Conservation (phyloP, 2,888 invertebrate species). For the Platycnemis pennipes region DNA sequence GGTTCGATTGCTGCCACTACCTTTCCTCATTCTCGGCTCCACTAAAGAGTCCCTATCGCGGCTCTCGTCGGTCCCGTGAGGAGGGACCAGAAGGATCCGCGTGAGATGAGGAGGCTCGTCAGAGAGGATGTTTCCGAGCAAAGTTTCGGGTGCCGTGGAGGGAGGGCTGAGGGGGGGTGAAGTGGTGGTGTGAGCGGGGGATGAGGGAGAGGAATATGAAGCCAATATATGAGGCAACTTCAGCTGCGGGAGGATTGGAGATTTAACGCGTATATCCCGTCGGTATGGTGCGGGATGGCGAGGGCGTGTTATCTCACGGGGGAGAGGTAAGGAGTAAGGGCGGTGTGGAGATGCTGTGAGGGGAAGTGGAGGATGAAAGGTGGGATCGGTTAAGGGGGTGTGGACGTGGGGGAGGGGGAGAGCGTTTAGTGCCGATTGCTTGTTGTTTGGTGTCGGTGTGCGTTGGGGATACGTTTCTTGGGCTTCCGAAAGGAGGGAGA, state of each 20-base stretch:
- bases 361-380: not conserved
- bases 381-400: not conserved
- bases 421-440: constrained; percentile 35
- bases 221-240: constrained; percentile 58
- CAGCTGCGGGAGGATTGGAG: not conserved
- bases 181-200: not conserved
- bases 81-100: not conserved
- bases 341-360: not conserved
- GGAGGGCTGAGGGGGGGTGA: not conserved
- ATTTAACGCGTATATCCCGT: constrained; percentile 7
- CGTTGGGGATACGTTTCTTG: constrained; percentile 22
- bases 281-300: not conserved
- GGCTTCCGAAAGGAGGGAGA: not conserved
- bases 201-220: constrained; percentile 21
- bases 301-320: not conserved
- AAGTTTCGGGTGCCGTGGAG: constrained; percentile 26
- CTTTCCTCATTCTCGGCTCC: not conserved
- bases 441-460: constrained; percentile 5
- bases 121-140: not conserved
- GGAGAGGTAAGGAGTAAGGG: not conserved
- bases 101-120: not conserved
- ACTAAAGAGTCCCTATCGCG: not conserved
- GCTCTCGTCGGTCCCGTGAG: not conserved
- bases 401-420: not conserved
- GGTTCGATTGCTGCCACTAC: constrained; percentile 42